phyloP scores from a whole-genome alignment of 1,140 invertebrate genomes.

The Gonioctena quinquepunctata region DNA sequence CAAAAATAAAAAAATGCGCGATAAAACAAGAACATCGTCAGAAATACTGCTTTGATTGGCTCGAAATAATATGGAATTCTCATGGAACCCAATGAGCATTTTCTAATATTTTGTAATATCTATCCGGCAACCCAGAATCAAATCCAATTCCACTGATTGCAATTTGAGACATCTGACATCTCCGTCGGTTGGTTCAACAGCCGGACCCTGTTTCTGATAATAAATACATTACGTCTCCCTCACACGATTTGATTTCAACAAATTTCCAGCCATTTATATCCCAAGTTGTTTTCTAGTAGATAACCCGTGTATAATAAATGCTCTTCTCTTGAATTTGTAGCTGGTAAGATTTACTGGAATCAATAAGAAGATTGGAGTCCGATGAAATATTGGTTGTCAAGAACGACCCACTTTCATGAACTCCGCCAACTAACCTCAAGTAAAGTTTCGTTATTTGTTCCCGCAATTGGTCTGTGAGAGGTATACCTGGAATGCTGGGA shows the following conservation, averaged over 20 bases:
- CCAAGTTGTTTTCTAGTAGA: not conserved
- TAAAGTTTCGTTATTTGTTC: not conserved
- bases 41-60: too few relatives aligned
- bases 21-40: too few relatives aligned
- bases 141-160: too few relatives aligned
- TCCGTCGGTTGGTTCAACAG: too few relatives aligned
- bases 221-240: too few relatives aligned
- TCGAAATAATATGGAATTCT: too few relatives aligned
- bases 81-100: too few relatives aligned
- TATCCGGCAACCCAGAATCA: too few relatives aligned
- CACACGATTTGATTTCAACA: not conserved
- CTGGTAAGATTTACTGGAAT: not conserved
- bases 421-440: not conserved
- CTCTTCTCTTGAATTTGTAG: not conserved
- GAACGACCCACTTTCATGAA: not conserved
- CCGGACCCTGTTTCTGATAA: too few relatives aligned
- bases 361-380: not conserved
- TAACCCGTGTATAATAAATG: not conserved
- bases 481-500: not conserved
- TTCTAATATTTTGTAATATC: too few relatives aligned
- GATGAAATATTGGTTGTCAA: not conserved
- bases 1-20: too few relatives aligned
- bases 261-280: not conserved
- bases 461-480: not conserved
- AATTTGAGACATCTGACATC: too few relatives aligned